A percentile compares a stretch with the other conserved stretches of the same genome.
These are phyloP conservation scores for Nothocercus julius DNA, from an alignment of 2,113 vertebrate species.

Conservation along the genomic window DNA sequence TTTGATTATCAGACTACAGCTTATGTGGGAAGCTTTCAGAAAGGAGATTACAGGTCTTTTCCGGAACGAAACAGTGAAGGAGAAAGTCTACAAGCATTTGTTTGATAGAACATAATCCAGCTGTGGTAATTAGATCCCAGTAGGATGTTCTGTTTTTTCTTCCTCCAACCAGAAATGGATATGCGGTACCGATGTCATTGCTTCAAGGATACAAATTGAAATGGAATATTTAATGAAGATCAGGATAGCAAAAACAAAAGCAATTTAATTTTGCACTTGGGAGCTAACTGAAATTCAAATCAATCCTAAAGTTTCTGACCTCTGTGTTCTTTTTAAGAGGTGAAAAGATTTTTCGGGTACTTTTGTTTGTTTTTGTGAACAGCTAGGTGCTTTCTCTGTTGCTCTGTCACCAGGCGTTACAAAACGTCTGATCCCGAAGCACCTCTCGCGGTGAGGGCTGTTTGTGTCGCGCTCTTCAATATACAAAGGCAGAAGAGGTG, in stretches of 20 bases:
- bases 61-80: conserved; percentile 37
- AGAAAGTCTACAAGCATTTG: conserved; percentile 63
- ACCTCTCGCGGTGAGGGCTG: background rate
- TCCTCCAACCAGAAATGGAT: conserved; percentile 59
- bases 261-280: conserved; percentile 71
- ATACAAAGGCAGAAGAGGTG: background rate
- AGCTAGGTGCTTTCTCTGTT: conserved; percentile 4
- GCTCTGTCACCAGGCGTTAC: background rate
- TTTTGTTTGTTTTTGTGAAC: background rate
- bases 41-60: conserved; percentile 37
- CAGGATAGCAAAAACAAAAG: conserved; percentile 57
- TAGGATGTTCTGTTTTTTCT: conserved; percentile 57
- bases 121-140: conserved; percentile 79
- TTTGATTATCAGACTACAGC: conserved; percentile 26
- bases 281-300: conserved; percentile 69
- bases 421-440: background rate
- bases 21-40: conserved; percentile 29
- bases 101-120: conserved; percentile 75
- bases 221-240: conserved; percentile 75
- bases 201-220: conserved; percentile 68
- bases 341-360: conserved; percentile 27
- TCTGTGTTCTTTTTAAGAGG: conserved; percentile 57
- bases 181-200: conserved; percentile 62
- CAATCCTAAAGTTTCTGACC: conserved; percentile 64
- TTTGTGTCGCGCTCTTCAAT: background rate